phyloP scores from a whole-genome alignment of 1,140 invertebrate genomes.

The Delia radicum region DNA sequence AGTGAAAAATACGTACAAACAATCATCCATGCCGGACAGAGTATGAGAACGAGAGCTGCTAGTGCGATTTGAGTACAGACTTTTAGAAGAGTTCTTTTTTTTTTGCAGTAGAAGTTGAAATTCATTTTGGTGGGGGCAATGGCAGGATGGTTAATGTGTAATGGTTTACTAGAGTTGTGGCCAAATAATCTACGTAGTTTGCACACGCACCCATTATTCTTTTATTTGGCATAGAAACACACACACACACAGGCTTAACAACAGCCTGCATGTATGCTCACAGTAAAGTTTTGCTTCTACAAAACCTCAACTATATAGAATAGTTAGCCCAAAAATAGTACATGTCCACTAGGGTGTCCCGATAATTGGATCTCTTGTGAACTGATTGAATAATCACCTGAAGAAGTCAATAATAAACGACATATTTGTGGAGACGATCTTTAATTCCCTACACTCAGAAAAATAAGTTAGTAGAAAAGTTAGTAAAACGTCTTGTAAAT shows the following conservation, averaged over 20 bases:
- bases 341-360: too few species aligned
- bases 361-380: too few species aligned
- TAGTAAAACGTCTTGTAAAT: too few species aligned
- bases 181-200: not conserved
- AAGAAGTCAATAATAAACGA: too few species aligned
- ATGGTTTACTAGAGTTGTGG: not conserved
- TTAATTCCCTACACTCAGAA: too few species aligned
- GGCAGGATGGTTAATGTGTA: not conserved
- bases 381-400: too few species aligned
- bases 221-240: not conserved
- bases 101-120: not conserved
- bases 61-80: not conserved
- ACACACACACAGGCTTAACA: not conserved
- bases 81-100: not conserved
- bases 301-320: not conserved
- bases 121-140: not conserved
- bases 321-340: too few species aligned
- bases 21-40: not conserved
- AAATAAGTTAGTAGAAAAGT: too few species aligned
- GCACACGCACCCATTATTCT: conserved; percentile 7
- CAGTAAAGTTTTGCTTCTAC: not conserved
- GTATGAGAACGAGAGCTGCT: not conserved
- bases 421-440: too few species aligned
- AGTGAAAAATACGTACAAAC: not conserved
- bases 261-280: not conserved